Evolutionary conservation across 2,797 vertebrate species (phyloP).

Genomic region (Characodon lateralis): DNA sequence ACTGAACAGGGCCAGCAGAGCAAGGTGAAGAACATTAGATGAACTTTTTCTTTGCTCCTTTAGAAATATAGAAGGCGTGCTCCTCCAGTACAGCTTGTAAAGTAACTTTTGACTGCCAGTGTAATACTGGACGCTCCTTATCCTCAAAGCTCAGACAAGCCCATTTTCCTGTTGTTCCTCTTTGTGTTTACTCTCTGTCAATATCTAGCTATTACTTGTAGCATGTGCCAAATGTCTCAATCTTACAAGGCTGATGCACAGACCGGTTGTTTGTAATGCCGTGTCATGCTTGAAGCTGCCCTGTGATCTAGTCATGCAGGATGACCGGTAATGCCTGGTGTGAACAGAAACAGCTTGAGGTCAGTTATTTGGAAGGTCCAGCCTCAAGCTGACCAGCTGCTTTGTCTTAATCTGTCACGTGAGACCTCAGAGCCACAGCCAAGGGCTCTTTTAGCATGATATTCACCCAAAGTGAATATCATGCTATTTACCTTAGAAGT

Average conservation of each 20-base stretch:
- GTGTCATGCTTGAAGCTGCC: neutral
- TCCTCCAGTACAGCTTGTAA: neutral
- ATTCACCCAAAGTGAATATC: neutral
- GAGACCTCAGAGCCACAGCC: neutral
- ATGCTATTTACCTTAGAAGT: neutral
- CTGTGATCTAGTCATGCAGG: neutral
- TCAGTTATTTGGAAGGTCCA: neutral
- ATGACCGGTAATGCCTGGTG: neutral
- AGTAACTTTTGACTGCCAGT: neutral
- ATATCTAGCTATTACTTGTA: neutral
- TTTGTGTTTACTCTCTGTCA: neutral
- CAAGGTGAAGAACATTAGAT: neutral
- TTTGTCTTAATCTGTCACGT: conserved; percentile 10
- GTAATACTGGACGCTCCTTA: no score
- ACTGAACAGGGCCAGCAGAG: neutral
- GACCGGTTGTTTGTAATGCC: neutral
- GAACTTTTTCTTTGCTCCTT: neutral
- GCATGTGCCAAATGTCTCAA: neutral
- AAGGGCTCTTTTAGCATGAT: neutral
- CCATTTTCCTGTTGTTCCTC: neutral
- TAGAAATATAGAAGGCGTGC: neutral
- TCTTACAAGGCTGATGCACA: neutral
- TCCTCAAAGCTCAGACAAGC: neutral
- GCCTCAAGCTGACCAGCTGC: conserved; percentile 13
- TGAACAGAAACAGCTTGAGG: neutral